Percentiles rank a stretch among this genome's conserved stretches.
Evolutionary conservation across 1,140 invertebrate species (phyloP).

Genomic region (Neodiprion pinetum): DNA sequence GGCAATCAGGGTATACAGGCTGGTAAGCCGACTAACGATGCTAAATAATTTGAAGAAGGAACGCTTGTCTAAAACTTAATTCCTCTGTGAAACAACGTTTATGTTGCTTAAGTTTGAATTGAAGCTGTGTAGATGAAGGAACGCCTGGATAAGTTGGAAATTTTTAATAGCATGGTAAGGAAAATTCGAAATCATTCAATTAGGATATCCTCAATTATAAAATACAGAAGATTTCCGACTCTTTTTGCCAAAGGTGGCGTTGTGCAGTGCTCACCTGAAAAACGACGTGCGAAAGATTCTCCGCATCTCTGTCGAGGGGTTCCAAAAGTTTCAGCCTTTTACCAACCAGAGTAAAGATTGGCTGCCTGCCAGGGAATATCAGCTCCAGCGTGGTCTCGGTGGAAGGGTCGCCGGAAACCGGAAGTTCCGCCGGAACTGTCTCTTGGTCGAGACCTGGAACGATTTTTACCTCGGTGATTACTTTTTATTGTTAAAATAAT

Average conservation of each 20-base stretch:
- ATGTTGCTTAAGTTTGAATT: no score
- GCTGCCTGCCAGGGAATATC: slow-evolving; percentile 77
- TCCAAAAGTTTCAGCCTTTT: slow-evolving; percentile 80
- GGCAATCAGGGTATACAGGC: background rate
- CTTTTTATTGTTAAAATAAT: background rate
- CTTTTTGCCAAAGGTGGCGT: no score
- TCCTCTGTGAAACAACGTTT: no score
- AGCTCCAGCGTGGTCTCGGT: slow-evolving; percentile 81
- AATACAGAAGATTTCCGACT: no score
- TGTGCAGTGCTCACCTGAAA: slow-evolving; percentile 73
- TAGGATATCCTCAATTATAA: no score
- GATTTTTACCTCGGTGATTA: slow-evolving; percentile 9
- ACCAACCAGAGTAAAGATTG: slow-evolving; percentile 81
- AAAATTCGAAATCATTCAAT: no score
- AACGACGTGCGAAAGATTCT: slow-evolving; percentile 85
- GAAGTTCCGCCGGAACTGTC: slow-evolving; percentile 79
- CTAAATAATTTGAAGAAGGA: no score
- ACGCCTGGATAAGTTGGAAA: no score
- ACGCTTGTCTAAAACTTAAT: no score
- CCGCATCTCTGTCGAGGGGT: slow-evolving; percentile 84
- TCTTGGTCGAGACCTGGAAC: slow-evolving; percentile 81
- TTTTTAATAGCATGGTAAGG: no score
- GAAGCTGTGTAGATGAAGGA: no score
- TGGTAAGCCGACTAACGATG: no score
- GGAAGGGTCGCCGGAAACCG: slow-evolving; percentile 81